Base-by-base conservation (phyloP, 2,888 invertebrate species). In the Gerris lacustris region DNA sequence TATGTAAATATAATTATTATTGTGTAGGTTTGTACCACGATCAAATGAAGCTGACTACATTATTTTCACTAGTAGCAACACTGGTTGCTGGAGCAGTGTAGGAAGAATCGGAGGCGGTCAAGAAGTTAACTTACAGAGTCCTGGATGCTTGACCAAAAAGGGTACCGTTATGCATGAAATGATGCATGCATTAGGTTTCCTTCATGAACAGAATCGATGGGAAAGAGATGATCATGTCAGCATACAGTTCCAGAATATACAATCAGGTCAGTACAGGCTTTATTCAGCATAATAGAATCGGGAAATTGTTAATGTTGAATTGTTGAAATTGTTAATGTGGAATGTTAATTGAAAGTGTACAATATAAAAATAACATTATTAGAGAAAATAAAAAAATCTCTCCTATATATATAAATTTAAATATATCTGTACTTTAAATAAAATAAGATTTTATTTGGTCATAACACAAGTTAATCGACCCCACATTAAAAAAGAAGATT, bases 31-130 rank as follows among this genome's bases (percentile, higher is more conserved):
- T 78, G 85, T 87, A n/a, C 86, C 85, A 0, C 84, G 86, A 77
- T 78, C 76, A 0, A 82, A 80, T 0, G 87, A 91, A 77, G 77
- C 76, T 0, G 90, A 91, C 79, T 92, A 89, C 79, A 80, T 92
- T 66, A 82, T 84, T 6, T 87, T 92, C 73, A 85, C 85, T 64
- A 88, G 85, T 75, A 83, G 84, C 11, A 84, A 83, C 72, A 87
- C 88, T 0, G 92, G 92, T 1, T 92, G 92, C 78, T 92, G 91
- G 91, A 91, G 91, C 5, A 88, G 87, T 72, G 90, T 92, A 0
- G 92, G 92, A 0, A 84, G 86, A 45, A 83, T 87, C 31, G 90
- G 90, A 77, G 83, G 83, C 31, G 79, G 78, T 71, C 82, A 83
- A 77, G 77, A 77, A 71, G 67, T 91, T 6, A 91, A 91, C 80